Conservation (phyloP, 2,797 vertebrate genomes). For the Neomorphus geoffroyi region DNA sequence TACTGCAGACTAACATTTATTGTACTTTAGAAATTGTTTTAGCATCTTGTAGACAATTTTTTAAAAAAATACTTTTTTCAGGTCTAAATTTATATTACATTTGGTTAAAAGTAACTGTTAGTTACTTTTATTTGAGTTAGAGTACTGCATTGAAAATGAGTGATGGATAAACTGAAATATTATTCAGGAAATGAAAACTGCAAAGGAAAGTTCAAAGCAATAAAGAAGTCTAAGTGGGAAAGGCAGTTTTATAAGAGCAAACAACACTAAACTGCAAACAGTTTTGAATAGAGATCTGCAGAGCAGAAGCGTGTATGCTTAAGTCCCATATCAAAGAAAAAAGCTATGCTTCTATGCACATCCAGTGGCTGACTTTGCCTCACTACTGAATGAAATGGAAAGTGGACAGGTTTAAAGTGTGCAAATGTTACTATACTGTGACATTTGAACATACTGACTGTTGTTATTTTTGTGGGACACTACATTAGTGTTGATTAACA, state of each 20-base stretch:
- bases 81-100: not conserved
- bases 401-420: not conserved
- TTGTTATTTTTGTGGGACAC: not conserved
- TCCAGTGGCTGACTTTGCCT: not conserved
- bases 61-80: not conserved
- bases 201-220: not conserved
- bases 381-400: not conserved
- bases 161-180: conserved; percentile 9
- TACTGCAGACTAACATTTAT: not conserved
- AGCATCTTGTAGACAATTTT: not conserved
- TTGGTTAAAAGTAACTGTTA: not conserved
- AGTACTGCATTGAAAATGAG: conserved; percentile 1
- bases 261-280: conserved; percentile 3
- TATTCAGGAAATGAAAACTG: conserved; percentile 2
- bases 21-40: not conserved
- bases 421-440: not conserved
- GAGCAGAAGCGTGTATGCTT: not conserved
- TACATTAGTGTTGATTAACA: not conserved
- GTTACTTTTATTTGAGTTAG: not conserved
- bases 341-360: not conserved
- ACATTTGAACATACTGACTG: not conserved
- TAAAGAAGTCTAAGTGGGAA: not conserved
- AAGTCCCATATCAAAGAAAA: not conserved
- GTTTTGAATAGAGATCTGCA: conserved; percentile 6
- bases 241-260: not conserved